These are phyloP conservation scores for Microcebus griseorufus DNA, from an alignment of 2,113 vertebrate genomes.

Conservation along the genomic window DNA sequence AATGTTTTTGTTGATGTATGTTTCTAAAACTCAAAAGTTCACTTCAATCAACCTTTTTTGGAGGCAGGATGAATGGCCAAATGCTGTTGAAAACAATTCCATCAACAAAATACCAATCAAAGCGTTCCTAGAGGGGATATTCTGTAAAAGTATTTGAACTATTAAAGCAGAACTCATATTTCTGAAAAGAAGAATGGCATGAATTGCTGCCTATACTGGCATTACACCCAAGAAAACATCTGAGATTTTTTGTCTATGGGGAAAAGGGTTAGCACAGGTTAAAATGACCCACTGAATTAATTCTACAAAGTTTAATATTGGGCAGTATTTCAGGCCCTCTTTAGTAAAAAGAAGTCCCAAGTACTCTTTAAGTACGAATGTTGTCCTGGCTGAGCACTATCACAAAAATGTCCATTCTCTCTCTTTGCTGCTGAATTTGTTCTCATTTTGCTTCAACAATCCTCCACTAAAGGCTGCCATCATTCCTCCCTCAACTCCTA, in stretches of 20 bases:
- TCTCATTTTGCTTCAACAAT: neutral
- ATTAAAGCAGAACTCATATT: conserved; percentile 41
- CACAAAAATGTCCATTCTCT: neutral
- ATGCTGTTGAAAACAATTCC: conserved; percentile 37
- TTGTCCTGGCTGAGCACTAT: neutral
- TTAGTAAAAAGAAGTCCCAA: neutral
- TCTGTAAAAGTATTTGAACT: conserved; percentile 34
- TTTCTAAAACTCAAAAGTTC: conserved; percentile 60
- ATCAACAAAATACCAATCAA: conserved; percentile 49
- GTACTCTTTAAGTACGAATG: neutral
- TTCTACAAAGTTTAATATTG: neutral
- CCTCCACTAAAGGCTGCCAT: neutral
- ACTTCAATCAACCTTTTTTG: conserved; percentile 42
- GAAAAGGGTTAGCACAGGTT: neutral
- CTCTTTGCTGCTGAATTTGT: neutral
- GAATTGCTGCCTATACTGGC: neutral
- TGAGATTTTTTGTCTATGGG: neutral
- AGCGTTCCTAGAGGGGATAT: conserved; percentile 34
- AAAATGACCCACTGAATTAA: neutral
- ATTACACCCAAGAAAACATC: conserved; percentile 12
- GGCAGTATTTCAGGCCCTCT: neutral
- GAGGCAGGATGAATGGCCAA: conserved; percentile 53
- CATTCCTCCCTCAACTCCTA: neutral
- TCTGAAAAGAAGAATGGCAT: conserved; percentile 31
- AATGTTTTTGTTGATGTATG: neutral